These are phyloP conservation scores for Achroia grisella DNA, from an alignment of 1,140 invertebrate genomes.

Conservation along the genomic window DNA sequence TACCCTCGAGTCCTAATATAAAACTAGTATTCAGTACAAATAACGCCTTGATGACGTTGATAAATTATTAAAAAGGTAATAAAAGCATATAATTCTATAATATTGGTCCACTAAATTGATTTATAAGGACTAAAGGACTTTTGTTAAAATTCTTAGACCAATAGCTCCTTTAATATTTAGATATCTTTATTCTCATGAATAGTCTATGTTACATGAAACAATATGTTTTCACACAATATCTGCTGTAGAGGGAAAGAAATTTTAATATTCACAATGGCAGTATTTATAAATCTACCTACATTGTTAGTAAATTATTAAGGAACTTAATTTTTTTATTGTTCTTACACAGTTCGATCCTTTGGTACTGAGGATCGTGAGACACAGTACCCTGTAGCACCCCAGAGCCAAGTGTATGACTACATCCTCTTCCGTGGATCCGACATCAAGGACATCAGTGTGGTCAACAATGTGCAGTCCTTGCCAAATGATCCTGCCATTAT, in stretches of 20 bases:
- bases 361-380: conserved; percentile 98
- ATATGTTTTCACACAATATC: too few relatives aligned
- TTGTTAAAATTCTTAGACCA: too few relatives aligned
- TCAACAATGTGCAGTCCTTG: conserved; percentile 84
- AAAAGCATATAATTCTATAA: conserved; percentile 12
- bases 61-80: conserved; percentile 33
- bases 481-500: conserved; percentile 97
- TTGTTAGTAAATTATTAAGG: conserved; percentile 2
- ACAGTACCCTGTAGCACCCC: conserved; percentile 92
- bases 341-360: conserved; percentile 94
- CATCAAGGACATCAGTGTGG: conserved; percentile 98
- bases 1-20: conserved; percentile 42
- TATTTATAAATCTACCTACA: background rate
- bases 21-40: conserved; percentile 24
- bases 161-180: too few relatives aligned
- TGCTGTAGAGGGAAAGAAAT: too few relatives aligned
- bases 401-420: conserved; percentile 98
- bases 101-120: too few relatives aligned
- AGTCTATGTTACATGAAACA: too few relatives aligned
- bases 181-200: too few relatives aligned
- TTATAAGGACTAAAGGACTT: too few relatives aligned
- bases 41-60: conserved; percentile 67
- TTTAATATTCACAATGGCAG: too few relatives aligned
- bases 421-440: conserved; percentile 98
- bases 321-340: conserved; percentile 16